A percentile compares a stretch with the other conserved stretches of the same genome.
Conservation (phyloP, 2,888 invertebrate species). For the Lasioglossum leucozonium region DNA sequence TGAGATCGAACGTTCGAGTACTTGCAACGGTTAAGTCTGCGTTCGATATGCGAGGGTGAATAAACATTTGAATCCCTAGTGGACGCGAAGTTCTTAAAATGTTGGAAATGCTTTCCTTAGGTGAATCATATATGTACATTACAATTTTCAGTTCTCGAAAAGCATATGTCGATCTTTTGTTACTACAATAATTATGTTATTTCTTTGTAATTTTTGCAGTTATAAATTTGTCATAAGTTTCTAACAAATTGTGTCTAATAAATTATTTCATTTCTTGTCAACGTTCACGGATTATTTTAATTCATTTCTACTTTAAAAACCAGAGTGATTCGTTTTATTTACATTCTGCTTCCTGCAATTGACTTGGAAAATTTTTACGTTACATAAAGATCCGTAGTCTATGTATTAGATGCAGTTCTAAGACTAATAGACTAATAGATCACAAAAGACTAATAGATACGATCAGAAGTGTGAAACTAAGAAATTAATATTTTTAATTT, state of each 20-base stretch:
- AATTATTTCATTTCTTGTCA: not conserved
- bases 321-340: too few species aligned
- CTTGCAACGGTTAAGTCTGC: not conserved
- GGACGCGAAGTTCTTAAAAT: not conserved
- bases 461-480: not conserved
- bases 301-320: too few species aligned
- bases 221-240: too few species aligned
- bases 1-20: not conserved
- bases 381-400: too few species aligned
- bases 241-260: too few species aligned
- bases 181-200: not conserved
- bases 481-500: not conserved
- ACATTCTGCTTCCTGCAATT: too few species aligned
- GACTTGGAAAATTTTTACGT: too few species aligned
- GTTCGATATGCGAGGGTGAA: not conserved
- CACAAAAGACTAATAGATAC: not conserved
- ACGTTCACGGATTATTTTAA: not conserved
- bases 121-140: not conserved
- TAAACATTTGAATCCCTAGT: not conserved
- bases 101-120: not conserved
- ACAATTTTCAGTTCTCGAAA: not conserved
- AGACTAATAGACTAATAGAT: not conserved
- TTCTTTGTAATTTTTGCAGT: not conserved
- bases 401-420: too few species aligned
- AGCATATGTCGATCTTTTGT: not conserved